Base-by-base conservation (phyloP, 2,113 vertebrate species). In the Ifrita kowaldi region DNA sequence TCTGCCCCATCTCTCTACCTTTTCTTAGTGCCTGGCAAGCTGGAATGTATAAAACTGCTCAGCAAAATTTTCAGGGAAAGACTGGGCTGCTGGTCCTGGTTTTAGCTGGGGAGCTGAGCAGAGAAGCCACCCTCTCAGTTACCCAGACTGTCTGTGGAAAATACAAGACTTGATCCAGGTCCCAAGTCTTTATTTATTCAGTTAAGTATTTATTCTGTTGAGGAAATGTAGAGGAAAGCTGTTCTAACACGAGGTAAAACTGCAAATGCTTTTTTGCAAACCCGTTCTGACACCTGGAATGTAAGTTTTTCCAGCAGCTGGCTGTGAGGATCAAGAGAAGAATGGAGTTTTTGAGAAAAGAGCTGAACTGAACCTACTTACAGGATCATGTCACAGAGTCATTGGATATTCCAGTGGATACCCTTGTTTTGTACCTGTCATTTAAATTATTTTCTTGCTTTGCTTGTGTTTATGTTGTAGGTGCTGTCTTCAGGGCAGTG, bases 401-500 rank as follows among this genome's bases (percentile, higher is more conserved):
- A 21, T 79, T 75, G 59, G 33, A 55, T 79, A 42, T 56, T 46
- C n/a, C 15, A 8, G 41, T 21, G 13, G n/a, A 76, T 83, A 65
- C 44, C 44, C 91, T 87, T 86, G 84, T 19, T 93, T 55, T 68
- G 47, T 92, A 64, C 64, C 59, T 67, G 47, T 73, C 27, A 41
- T 84, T 92, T 84, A 44, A 78, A 73, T 85, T 32, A 32, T 53
- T 77, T 75, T 89, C 67, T 73, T 88, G 27, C 44, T 83, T 77
- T 92, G 23, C 46, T 71, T 90, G 47, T 95, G 82, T 59, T 94
- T 97, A 3, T 85, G 52, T 98, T 97, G 37, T 97, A 99, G 99
- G 95, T 99, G 99, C 97, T 99, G 92, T 95, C 98, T 99, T 97
- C 98, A 99, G 64, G 98, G 98, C 95, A 99, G 99, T 11, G 98